These are phyloP conservation scores for Rhea pennata DNA, from an alignment of 2,113 vertebrate species.

Conservation along the genomic window DNA sequence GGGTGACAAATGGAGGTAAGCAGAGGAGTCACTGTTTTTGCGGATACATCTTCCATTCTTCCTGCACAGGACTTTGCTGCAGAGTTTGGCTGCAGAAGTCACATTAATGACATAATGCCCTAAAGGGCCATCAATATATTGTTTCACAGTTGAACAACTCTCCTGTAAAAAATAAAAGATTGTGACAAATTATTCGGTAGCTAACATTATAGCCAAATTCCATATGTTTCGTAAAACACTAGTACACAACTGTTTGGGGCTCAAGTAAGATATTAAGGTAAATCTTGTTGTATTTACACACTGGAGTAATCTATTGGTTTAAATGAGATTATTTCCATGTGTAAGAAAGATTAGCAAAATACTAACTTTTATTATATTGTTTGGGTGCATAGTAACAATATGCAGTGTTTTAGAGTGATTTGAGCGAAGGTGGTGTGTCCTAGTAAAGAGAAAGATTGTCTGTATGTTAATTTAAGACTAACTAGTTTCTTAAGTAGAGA, in stretches of 20 bases:
- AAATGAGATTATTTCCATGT: neutral
- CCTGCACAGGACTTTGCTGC: constrained; percentile 88
- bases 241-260: neutral
- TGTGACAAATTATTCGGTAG: neutral
- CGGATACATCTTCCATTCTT: constrained; percentile 89
- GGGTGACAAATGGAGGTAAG: constrained; percentile 85
- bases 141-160: constrained; percentile 85
- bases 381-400: neutral
- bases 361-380: neutral
- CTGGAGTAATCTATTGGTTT: neutral
- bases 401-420: neutral
- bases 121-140: constrained; percentile 81
- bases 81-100: constrained; percentile 89
- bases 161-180: constrained; percentile 73
- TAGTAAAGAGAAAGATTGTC: neutral
- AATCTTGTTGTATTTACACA: neutral
- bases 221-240: neutral
- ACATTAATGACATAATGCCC: constrained; percentile 90
- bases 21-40: constrained; percentile 77
- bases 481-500: neutral
- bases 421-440: neutral
- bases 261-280: neutral
- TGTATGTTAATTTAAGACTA: neutral
- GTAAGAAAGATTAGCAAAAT: neutral
- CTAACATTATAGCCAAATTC: neutral